Conservation (phyloP, 92 coral and sea anemone genomes). For the Pocillopora grandis region DNA sequence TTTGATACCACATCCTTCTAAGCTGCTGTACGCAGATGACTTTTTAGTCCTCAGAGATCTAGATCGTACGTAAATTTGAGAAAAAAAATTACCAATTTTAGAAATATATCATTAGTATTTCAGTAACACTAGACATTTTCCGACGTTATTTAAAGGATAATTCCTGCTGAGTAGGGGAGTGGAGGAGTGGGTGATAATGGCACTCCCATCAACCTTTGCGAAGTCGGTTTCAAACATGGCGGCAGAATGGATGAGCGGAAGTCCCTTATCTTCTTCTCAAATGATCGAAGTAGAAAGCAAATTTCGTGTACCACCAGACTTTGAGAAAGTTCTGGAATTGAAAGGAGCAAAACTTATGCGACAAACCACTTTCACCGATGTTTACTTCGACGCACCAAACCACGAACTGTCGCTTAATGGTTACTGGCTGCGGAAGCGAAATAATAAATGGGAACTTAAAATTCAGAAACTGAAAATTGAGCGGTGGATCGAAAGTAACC, state of each 20-base stretch:
- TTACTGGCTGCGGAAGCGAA: slow-evolving; percentile 64
- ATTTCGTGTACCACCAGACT: slow-evolving; percentile 53
- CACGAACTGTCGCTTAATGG: slow-evolving; percentile 50
- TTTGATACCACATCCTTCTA: background rate
- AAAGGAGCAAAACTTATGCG: slow-evolving; percentile 52
- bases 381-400: slow-evolving; percentile 60
- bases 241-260: slow-evolving; percentile 30
- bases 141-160: background rate
- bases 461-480: slow-evolving; percentile 26
- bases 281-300: slow-evolving; percentile 71
- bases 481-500: slow-evolving; percentile 51
- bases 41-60: background rate
- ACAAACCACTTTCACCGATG: slow-evolving; percentile 44
- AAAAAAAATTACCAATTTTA: background rate
- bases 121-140: background rate
- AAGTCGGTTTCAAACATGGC: slow-evolving; percentile 47
- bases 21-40: background rate
- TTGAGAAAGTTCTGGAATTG: slow-evolving; percentile 28
- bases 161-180: slow-evolving; percentile 30
- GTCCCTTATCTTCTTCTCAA: slow-evolving; percentile 1
- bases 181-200: slow-evolving; percentile 3
- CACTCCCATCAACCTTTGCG: slow-evolving; percentile 34
- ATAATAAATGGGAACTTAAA: slow-evolving; percentile 62
- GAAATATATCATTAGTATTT: background rate
- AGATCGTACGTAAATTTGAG: background rate